Base-by-base conservation (phyloP, 2,113 vertebrate species). In the Gnathonemus echidnorhynchus region DNA sequence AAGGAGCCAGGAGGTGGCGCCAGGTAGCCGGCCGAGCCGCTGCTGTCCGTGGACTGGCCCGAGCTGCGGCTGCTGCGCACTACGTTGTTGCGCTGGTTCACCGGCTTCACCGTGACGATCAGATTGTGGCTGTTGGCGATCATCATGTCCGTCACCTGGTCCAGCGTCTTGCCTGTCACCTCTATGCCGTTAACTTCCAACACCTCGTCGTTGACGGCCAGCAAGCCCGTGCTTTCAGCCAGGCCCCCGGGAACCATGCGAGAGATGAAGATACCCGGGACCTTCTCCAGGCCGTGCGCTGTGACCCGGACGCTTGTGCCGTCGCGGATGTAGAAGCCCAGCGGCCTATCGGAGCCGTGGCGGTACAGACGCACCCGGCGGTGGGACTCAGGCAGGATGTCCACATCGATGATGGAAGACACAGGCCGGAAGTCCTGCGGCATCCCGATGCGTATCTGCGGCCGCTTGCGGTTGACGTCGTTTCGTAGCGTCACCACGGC, bases 61-160 rank as follows among this genome's bases (percentile, higher is more conserved):
- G 97, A 98, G 94, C 98, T 97, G 86, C 98, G 95, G 92, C 98
- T 97, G 93, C 97, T 95, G 27, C 98, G 97, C 86, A 98, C 97
- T 88, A 99, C 96, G 88, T 99, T 99, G 95, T 99, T 99, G 92
- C 98, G 96, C 95, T 99, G 98, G 94, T 99, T 99, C 83, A 98
- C 98, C 0, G 98, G 98, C 94, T 99, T 99, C 87, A 99, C 98
- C 0, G 98, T 99, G 93, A 99, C 96, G 2, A 99, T 99, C 90
- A 99, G 97, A 91, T 99, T 99, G 94, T 99, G 98, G 94, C 98
- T 99, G 95, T 99, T 99, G 92, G 98, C 98, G 24, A 99, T 99
- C 98, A 99, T 99, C 98, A 99, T 99, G 95, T 99, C 98, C 2
- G 98, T 99, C 56, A 99, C 98, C 93, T 99, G 98, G 92, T 99